Evolutionary conservation across 2,888 invertebrate species (phyloP), one percentile per base, ranked within the genome.

Genomic region (Clepsis dumicolana): DNA sequence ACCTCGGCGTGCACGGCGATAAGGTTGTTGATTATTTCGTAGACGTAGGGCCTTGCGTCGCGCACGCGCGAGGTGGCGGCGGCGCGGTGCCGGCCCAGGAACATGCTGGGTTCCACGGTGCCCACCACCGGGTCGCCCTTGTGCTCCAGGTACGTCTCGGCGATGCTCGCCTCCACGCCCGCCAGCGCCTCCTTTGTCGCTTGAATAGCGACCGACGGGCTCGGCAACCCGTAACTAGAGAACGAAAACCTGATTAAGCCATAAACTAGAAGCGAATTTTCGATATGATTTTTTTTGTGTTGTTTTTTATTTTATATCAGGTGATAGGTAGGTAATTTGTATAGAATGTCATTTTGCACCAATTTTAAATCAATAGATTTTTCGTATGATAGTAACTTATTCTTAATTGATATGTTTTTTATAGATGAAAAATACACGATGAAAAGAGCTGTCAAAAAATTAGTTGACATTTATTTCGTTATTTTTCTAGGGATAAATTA

Each of bases 81-180:
- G 21, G 18, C 29, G 21, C 56, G 97, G 82, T 98, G 97, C 68
- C 96, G 94, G 0, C 98, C 98, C 81, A 97, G 94, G 88, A 98
- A 98, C 98, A 99, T 98, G 72, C 98, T 98, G 5, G 98, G 98
- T 88, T 99, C 99, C 73, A 99, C 98, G 5, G 97, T 97, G n/a
- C 98, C 98, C 25, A 99, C 98, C 12, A 99, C 94, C 0, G 98
- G 98, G 90, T 98, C 98, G 53, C 98, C 97, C 82, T 98, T 98
- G 81, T 97, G 96, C 85, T 99, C 98, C 60, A 97, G 93, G 83
- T 97, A 97, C 1, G 96, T 96, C 79, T 98, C 97, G 14, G 97
- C 94, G 67, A 98, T 95, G 5, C 94, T 94, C 2, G 91, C 90
- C 77, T 96, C 96, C 41, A 96, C 87, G 4, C 90, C 87, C 68